phyloP scores from a whole-genome alignment of 2,113 vertebrate species.

The Toxostoma redivivum region DNA sequence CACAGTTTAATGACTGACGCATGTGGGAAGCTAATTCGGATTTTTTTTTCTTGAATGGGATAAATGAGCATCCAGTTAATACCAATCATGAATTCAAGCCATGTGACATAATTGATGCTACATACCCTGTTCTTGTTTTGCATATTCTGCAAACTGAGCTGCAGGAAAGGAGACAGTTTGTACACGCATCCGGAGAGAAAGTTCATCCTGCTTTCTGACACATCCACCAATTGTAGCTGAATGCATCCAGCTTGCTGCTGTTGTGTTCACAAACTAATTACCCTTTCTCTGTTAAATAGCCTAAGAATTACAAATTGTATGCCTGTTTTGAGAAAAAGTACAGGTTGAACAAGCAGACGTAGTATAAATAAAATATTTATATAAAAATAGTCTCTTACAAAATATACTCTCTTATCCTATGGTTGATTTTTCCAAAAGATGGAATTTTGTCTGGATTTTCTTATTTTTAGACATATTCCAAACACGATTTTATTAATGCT shows the following conservation, averaged over 20 bases:
- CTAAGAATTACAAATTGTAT: slow-evolving; percentile 64
- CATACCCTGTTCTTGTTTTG: slow-evolving; percentile 75
- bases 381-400: slow-evolving; percentile 99
- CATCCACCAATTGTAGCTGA: slow-evolving; percentile 31
- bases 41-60: slow-evolving; percentile 64
- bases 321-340: slow-evolving; percentile 67
- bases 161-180: slow-evolving; percentile 64
- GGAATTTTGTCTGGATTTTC: slow-evolving; percentile 77
- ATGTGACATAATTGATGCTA: slow-evolving; percentile 59
- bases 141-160: slow-evolving; percentile 63
- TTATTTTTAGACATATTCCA: slow-evolving; percentile 59
- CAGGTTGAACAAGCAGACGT: slow-evolving; percentile 75
- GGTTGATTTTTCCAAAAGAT: slow-evolving; percentile 79
- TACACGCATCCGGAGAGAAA: slow-evolving; percentile 66
- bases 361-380: slow-evolving; percentile 95
- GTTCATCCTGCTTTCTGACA: slow-evolving; percentile 38
- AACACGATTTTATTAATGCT: slow-evolving; percentile 58
- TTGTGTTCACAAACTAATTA: slow-evolving; percentile 37
- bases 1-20: slow-evolving; percentile 59
- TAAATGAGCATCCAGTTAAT: slow-evolving; percentile 64
- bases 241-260: slow-evolving; percentile 44
- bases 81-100: slow-evolving; percentile 48
- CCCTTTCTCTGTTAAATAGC: slow-evolving; percentile 57
- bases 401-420: slow-evolving; percentile 91
- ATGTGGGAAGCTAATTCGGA: slow-evolving; percentile 58